Base-by-base conservation (phyloP, 2,797 vertebrate species). In the Bradypodion ventrale region DNA sequence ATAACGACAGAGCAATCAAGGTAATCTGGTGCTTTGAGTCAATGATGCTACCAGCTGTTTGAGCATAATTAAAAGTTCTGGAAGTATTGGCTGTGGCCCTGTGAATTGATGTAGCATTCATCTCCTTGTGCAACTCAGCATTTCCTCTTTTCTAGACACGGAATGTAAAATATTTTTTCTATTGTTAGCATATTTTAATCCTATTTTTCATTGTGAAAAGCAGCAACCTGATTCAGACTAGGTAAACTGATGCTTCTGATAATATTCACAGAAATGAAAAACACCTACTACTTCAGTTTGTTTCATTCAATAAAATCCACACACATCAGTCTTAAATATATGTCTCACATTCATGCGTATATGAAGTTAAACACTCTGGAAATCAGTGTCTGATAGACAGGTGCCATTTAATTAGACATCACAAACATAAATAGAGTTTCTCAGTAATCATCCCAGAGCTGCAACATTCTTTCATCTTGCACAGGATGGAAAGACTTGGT, bases 1-100 rank as follows among this genome's bases (percentile, higher is more conserved):
- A 96, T 91, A 95, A 96, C 91, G 93, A 95, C 87, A 96, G 91
- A 93, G 91, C 92, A 90, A 93, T 96, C 92, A 95, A 97, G 96
- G 96, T 97, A 96, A 96, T 91, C 90, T 83, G 88, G 89, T 90
- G 88, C 62, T 90, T 92, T 88, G 83, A 91, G 91, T 89, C 63
- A 35, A 92, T 87, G 91, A 16, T 94, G 94, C 93, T 90, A 88
- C 94, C 92, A 92, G 91, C 93, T 94, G 91, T 87, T 86, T 80
- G 91, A 74, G 83, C 73, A 85, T 84, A 89, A 91, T 95, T 93
- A 90, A 90, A 91, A 92, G 91, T 92, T 91, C 87, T 87, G 83
- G 72, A 85, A 80, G 77, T 89, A 63, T 62, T 90, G 76, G 89
- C 94, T 85, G 89, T 52, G 83, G 90, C 90, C 91, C 87, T 82